Evolutionary conservation across 2,888 invertebrate genomes (phyloP).

Genomic region (Leptogaster cylindrica): DNA sequence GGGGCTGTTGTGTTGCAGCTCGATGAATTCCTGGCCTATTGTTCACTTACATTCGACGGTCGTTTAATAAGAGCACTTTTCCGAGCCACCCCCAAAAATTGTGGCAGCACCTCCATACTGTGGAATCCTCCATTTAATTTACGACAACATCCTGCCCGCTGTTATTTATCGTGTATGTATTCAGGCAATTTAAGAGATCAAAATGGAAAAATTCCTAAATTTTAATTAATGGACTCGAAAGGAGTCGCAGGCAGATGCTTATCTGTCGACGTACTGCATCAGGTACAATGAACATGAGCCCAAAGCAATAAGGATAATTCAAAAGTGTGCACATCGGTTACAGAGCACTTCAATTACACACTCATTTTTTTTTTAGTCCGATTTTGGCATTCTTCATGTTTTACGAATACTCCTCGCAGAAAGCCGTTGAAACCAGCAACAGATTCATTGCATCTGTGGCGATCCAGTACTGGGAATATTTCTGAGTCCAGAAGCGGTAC

Average conservation of each 20-base stretch:
- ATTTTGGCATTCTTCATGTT: too few relatives aligned
- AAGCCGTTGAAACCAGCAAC: too few relatives aligned
- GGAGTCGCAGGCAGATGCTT: background rate
- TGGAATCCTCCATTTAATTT: conserved; percentile 1
- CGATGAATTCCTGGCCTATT: too few relatives aligned
- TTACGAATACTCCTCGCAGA: too few relatives aligned
- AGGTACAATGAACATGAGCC: too few relatives aligned
- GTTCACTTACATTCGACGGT: conserved; percentile 15
- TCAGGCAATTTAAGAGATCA: background rate
- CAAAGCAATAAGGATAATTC: background rate
- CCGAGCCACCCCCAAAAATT: background rate
- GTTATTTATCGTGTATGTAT: background rate
- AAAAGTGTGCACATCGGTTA: too few relatives aligned
- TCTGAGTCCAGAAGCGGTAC: too few relatives aligned
- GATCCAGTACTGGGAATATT: too few relatives aligned
- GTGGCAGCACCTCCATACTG: background rate
- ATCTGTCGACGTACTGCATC: background rate
- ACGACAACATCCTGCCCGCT: background rate
- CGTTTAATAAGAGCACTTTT: conserved; percentile 5
- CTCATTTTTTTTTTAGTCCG: too few relatives aligned
- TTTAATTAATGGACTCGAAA: conserved; percentile 15
- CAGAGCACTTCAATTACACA: too few relatives aligned
- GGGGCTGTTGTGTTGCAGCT: background rate
- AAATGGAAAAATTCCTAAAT: conserved; percentile 9
- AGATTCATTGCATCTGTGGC: too few relatives aligned